Conservation (phyloP, 2,888 invertebrate species). For the Prenolepis imparis region DNA sequence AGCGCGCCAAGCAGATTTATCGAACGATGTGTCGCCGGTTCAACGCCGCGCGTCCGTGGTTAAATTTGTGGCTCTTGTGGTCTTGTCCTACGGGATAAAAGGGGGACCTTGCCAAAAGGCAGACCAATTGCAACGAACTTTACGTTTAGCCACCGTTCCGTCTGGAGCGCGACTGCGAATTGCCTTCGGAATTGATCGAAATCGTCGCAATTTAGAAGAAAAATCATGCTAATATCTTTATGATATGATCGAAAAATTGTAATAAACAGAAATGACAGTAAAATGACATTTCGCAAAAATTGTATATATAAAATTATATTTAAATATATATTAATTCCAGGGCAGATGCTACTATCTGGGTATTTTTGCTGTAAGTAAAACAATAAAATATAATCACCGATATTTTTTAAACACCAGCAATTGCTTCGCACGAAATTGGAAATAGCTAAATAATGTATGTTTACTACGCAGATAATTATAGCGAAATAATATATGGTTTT, state of each 20-base stretch:
- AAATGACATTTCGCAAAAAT: neutral
- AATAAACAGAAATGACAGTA: neutral
- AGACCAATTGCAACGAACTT: slow-evolving; percentile 61
- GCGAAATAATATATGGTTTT: neutral
- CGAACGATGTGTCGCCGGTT: slow-evolving; percentile 83
- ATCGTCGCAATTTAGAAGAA: neutral
- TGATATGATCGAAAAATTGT: neutral
- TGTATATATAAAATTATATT: neutral
- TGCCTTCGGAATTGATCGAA: neutral
- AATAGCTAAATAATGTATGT: neutral
- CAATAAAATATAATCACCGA: neutral
- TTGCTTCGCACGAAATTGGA: neutral
- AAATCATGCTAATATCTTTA: neutral
- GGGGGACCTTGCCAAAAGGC: slow-evolving; percentile 65
- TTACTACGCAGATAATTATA: neutral
- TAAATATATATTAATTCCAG: neutral
- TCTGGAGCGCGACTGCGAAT: neutral
- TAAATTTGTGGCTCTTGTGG: slow-evolving; percentile 85
- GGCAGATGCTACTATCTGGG: neutral
- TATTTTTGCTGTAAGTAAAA: neutral
- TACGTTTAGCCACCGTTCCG: slow-evolving; percentile 49
- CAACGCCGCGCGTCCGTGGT: slow-evolving; percentile 80
- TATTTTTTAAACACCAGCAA: neutral
- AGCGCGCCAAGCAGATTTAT: slow-evolving; percentile 81
- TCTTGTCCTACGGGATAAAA: slow-evolving; percentile 79